phyloP scores from a whole-genome alignment of 2,888 invertebrate species.

The Leistus spinibarbis region DNA sequence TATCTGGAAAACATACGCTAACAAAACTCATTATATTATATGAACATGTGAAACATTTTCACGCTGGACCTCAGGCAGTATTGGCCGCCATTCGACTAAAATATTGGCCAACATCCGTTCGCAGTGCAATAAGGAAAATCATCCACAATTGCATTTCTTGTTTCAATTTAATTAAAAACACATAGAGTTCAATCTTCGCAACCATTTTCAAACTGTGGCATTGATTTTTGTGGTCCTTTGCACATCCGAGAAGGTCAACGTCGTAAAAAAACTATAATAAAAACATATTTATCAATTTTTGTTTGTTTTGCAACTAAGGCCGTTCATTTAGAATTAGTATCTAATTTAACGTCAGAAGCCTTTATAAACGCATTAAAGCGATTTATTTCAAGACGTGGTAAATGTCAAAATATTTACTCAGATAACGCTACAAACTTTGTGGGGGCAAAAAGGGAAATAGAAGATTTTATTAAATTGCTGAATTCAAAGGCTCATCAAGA shows the following conservation, averaged over 20 bases:
- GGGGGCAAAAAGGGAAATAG: constrained; percentile 42
- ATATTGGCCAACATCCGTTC: constrained; percentile 49
- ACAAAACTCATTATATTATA: constrained; percentile 14
- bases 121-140: no score
- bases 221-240: background rate
- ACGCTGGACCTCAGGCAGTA: constrained; percentile 36
- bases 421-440: constrained; percentile 45
- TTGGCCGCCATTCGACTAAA: constrained; percentile 40
- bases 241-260: no score
- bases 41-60: background rate
- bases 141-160: no score
- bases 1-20: constrained; percentile 13
- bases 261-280: no score
- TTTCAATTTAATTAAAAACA: background rate
- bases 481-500: no score
- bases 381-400: constrained; percentile 45
- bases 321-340: constrained; percentile 45
- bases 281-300: constrained; percentile 43
- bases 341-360: constrained; percentile 40
- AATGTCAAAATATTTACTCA: constrained; percentile 41
- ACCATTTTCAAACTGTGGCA: background rate
- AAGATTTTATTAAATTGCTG: background rate
- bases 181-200: background rate
- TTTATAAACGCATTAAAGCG: constrained; percentile 45
- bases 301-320: constrained; percentile 44